A percentile compares a stretch with the other conserved stretches of the same genome.
phyloP scores from a whole-genome alignment of 2,113 vertebrate genomes.

The Hippocampus guttulatus region DNA sequence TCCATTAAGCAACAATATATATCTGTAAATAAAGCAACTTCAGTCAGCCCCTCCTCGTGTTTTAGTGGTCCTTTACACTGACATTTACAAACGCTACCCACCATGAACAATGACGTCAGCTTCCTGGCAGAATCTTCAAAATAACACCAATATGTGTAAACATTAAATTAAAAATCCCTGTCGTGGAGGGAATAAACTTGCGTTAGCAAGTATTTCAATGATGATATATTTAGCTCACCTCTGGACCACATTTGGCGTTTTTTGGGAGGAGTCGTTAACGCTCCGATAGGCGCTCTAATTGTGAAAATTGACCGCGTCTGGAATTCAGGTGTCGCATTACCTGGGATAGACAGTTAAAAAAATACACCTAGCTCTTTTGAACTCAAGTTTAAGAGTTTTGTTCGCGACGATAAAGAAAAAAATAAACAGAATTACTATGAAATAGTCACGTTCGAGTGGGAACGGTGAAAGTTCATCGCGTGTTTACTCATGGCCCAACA shows the following conservation, averaged over 20 bases:
- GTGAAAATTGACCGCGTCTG: background rate
- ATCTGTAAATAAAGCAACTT: background rate
- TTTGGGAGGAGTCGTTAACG: background rate
- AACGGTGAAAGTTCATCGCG: background rate
- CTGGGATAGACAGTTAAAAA: background rate
- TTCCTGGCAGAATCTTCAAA: background rate
- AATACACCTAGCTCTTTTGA: background rate
- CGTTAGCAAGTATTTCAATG: background rate
- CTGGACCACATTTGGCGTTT: background rate
- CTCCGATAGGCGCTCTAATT: background rate
- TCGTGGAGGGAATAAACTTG: background rate
- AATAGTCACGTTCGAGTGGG: background rate
- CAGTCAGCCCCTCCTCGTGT: background rate
- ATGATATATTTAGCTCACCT: background rate
- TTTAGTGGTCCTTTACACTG: too few species aligned
- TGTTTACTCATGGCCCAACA: constrained; percentile 10
- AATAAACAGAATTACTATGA: background rate
- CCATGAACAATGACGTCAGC: background rate
- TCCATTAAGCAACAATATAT: background rate
- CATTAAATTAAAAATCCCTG: background rate
- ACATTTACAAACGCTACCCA: background rate
- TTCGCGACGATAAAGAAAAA: background rate
- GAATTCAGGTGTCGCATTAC: constrained; percentile 1
- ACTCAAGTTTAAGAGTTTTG: background rate
- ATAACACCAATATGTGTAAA: background rate